Conservation (phyloP, 2,113 vertebrate genomes). For the Petrocephalus zakoni region DNA sequence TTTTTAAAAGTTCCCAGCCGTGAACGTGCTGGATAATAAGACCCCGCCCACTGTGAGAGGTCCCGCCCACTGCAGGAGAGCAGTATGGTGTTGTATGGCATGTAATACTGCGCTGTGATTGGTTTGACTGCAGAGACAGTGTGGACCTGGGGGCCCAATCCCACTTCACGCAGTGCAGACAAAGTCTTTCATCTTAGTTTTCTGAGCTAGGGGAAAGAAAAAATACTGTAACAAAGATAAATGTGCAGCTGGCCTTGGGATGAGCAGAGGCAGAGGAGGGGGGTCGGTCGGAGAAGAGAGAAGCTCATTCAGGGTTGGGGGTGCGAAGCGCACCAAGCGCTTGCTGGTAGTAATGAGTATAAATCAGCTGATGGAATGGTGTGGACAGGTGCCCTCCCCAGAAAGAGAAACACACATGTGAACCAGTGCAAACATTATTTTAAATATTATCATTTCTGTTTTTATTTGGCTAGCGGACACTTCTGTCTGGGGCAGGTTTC, state of each 20-base stretch:
- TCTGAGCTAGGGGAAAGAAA: neutral
- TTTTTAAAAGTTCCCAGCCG: neutral
- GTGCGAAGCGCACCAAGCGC: neutral
- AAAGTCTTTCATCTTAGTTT: constrained; percentile 14
- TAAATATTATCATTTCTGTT: neutral
- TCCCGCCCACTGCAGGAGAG: neutral
- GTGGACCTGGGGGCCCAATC: neutral
- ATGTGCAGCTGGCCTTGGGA: constrained; percentile 8
- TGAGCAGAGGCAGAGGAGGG: neutral
- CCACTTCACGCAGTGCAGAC: neutral
- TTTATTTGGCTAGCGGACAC: neutral
- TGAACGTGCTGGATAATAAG: neutral
- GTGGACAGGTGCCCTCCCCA: neutral
- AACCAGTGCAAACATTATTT: neutral
- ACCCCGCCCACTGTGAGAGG: neutral
- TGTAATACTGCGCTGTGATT: neutral
- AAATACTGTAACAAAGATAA: constrained; percentile 13
- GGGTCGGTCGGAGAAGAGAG: neutral
- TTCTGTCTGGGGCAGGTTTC: neutral
- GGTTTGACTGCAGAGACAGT: neutral
- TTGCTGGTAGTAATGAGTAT: constrained; percentile 12
- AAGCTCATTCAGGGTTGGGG: constrained; percentile 3
- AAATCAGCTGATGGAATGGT: constrained; percentile 13
- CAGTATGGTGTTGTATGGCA: neutral
- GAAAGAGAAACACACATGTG: neutral